phyloP scores from a whole-genome alignment of 1,140 invertebrate genomes.

The Araneus ventricosus region DNA sequence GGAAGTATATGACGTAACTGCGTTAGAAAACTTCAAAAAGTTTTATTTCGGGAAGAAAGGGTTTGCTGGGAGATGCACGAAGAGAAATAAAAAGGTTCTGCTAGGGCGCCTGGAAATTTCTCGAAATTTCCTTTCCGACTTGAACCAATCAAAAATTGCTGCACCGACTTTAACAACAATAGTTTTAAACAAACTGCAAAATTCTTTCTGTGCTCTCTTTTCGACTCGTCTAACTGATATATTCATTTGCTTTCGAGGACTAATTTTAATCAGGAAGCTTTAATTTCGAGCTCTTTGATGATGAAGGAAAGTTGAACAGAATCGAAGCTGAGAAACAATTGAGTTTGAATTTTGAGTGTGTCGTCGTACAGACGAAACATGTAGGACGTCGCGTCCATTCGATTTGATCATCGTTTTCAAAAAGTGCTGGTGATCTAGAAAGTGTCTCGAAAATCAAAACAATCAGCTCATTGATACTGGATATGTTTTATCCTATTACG shows the following conservation, averaged over 20 bases:
- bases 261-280: conserved; percentile 55
- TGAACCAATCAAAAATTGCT: conserved; percentile 6
- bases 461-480: background rate
- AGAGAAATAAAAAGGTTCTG: conserved; percentile 3
- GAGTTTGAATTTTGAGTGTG: conserved; percentile 31
- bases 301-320: no score
- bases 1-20: conserved; percentile 39
- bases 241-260: conserved; percentile 26
- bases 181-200: conserved; percentile 38
- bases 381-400: background rate
- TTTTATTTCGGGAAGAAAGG: conserved; percentile 35
- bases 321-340: conserved; percentile 45
- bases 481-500: background rate
- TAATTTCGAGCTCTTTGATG: conserved; percentile 58
- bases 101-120: background rate
- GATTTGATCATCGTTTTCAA: background rate
- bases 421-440: background rate
- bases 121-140: conserved; percentile 10
- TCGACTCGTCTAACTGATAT: background rate
- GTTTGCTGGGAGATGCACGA: background rate
- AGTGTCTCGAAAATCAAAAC: background rate
- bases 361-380: background rate
- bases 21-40: conserved; percentile 65
- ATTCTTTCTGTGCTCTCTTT: background rate
- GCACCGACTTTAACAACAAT: conserved; percentile 46